A percentile compares a stretch with the other conserved stretches of the same genome.
phyloP scores from a whole-genome alignment of 2,888 invertebrate species.

The Dicranocentrus wangi region DNA sequence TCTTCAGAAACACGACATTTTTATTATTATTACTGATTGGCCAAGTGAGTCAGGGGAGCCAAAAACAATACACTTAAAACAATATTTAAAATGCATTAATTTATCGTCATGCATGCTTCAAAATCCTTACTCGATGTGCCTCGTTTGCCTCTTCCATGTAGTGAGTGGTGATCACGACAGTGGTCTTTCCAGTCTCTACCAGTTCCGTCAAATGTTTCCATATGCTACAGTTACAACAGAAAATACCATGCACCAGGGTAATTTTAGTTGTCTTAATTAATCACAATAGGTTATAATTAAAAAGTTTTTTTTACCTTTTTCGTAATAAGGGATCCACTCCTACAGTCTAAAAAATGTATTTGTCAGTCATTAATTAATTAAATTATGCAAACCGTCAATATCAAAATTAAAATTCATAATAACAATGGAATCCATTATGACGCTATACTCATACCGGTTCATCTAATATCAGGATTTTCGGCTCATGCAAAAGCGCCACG shows the following conservation, averaged over 20 bases:
- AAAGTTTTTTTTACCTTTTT: constrained; percentile 77
- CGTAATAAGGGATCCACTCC: constrained; percentile 92
- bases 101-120: too few relatives aligned
- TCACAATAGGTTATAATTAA: background rate
- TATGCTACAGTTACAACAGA: too few relatives aligned
- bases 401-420: too few relatives aligned
- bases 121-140: constrained; percentile 86
- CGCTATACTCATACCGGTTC: constrained; percentile 84
- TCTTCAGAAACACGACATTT: constrained; percentile 74
- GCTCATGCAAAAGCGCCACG: constrained; percentile 93
- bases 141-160: constrained; percentile 96
- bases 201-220: constrained; percentile 95
- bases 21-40: too few relatives aligned
- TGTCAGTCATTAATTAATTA: too few relatives aligned
- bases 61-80: too few relatives aligned
- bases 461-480: constrained; percentile 91
- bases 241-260: background rate
- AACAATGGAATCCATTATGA: too few relatives aligned
- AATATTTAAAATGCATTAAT: too few relatives aligned
- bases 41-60: too few relatives aligned
- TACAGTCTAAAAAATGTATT: constrained; percentile 81
- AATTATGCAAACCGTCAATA: too few relatives aligned
- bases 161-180: constrained; percentile 95
- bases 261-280: constrained; percentile 36
- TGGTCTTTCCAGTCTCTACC: constrained; percentile 91